Conservation (phyloP, 1,140 invertebrate genomes). For the Bombus affinis region DNA sequence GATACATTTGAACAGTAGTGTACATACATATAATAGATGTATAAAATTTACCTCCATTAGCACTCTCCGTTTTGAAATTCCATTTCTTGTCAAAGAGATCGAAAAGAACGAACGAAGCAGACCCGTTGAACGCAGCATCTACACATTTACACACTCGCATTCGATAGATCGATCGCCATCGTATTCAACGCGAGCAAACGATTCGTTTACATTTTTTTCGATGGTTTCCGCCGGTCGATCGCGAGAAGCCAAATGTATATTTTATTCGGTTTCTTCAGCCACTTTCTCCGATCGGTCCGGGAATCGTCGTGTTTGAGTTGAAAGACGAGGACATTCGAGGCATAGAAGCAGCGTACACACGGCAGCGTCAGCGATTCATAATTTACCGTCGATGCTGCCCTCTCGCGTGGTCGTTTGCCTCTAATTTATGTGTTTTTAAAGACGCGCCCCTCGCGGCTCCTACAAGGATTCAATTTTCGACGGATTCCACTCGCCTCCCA, state of each 20-base stretch:
- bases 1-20: background rate
- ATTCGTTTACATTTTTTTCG: background rate
- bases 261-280: slow-evolving; percentile 14
- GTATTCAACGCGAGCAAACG: background rate
- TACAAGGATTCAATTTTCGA: slow-evolving; percentile 71
- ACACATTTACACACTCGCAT: background rate
- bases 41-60: background rate
- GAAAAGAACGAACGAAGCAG: background rate
- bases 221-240: background rate
- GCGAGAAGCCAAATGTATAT: slow-evolving; percentile 16
- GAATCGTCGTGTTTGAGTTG: slow-evolving; percentile 5
- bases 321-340: slow-evolving; percentile 65
- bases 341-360: slow-evolving; percentile 41
- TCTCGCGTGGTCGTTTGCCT: slow-evolving; percentile 76
- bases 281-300: slow-evolving; percentile 15
- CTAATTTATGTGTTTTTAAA: slow-evolving; percentile 83
- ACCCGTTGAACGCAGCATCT: no score
- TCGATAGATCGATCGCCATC: background rate
- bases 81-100: background rate
- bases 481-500: slow-evolving; percentile 22
- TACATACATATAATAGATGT: background rate
- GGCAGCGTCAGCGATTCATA: slow-evolving; percentile 77
- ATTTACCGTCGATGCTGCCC: slow-evolving; percentile 79
- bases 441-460: slow-evolving; percentile 56
- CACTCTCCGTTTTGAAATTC: background rate